Conservation (phyloP, 2,113 vertebrate species). For the Pongo abelii region DNA sequence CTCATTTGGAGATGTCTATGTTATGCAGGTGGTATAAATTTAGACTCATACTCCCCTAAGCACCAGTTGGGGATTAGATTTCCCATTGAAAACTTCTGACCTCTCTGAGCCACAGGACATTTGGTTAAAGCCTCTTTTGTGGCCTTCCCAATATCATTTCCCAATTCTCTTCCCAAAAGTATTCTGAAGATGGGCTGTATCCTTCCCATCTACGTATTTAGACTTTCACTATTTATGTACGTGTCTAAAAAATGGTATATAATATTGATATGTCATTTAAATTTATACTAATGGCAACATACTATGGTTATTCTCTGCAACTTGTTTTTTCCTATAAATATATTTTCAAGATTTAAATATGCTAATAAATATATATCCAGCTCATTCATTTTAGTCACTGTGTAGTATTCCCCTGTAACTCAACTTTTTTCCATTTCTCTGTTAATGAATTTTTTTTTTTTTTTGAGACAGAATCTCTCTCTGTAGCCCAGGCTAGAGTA, state of each 20-base stretch:
- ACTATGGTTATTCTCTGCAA: not conserved
- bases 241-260: not conserved
- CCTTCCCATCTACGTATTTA: not conserved
- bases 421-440: not conserved
- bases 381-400: not conserved
- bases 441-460: not conserved
- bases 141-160: not conserved
- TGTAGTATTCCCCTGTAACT: not conserved
- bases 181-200: not conserved
- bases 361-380: not conserved
- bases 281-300: not conserved
- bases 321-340: not conserved
- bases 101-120: not conserved
- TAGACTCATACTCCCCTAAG: slow-evolving; percentile 13
- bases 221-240: not conserved
- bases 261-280: not conserved
- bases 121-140: not conserved
- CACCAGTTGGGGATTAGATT: not conserved
- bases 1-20: not conserved
- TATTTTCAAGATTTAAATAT: slow-evolving; percentile 30
- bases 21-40: slow-evolving; percentile 1
- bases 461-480: too few species aligned
- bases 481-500: too few species aligned
- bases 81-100: not conserved
- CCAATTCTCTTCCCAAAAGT: not conserved